Evolutionary conservation across 2,113 vertebrate genomes (phyloP), one percentile per base, ranked within the genome.

Genomic region (Bagarius yarrelli): DNA sequence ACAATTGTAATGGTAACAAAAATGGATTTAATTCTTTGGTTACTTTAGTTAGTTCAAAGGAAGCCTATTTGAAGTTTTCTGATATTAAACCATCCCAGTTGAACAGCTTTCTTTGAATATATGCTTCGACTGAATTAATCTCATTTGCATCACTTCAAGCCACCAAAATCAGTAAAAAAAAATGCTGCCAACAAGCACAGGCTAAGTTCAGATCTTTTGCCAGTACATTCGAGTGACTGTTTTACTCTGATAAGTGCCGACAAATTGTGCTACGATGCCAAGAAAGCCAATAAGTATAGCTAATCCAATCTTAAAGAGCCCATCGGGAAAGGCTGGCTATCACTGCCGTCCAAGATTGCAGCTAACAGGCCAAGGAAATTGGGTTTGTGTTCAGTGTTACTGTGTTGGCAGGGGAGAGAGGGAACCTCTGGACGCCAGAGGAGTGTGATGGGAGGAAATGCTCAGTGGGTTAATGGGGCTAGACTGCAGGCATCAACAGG

Each of bases 261-360:
- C 79, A 88, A 90, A 90, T 87, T 85, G 79, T 86, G 78, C 85
- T 70, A 73, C 60, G 71, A 86, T 82, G 71, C 85, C 86, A 86
- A 88, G 84, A 87, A 89, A 87, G 87, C 86, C 85, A 89, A 87
- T 85, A 86, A 89, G 88, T 81, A 30, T 53, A 74, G 59, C 67
- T 88, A 91, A 92, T 92, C 89, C 88, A 86, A 81, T 91, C 88
- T 86, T 67, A 85, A 90, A 91, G 79, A 84, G 83, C 82, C 88
- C 82, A 71, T 6, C 30, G 83, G 83, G 84, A 81, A 79, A 64
- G 78, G 61, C 66, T 77, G 80, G 60, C 82, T 81, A 82, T 55
- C 85, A 87, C 79, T 64, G 73, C 82, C 83, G 71, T 89, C 87
- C 87, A 85, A 85, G 74, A 87, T 88, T 89, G 77, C 81, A 86